Conservation (phyloP, 2,888 invertebrate genomes). For the Sarcophaga subvicina region DNA sequence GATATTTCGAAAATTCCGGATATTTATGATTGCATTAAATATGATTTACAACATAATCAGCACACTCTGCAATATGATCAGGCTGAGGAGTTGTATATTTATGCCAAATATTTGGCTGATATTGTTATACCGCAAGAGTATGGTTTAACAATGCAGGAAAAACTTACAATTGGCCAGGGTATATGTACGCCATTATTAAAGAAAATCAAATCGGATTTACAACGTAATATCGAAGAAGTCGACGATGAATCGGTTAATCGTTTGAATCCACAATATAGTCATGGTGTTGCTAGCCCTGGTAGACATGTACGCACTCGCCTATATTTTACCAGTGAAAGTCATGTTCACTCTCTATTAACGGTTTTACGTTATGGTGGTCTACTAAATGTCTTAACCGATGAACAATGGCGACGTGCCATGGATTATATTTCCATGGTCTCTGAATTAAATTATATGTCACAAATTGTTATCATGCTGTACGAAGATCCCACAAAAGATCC, state of each 20-base stretch:
- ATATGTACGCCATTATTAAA: constrained; percentile 98
- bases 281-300: constrained; percentile 98
- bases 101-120: constrained; percentile 98
- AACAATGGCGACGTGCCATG: constrained; percentile 99
- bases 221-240: constrained; percentile 94
- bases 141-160: constrained; percentile 96
- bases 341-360: constrained; percentile 98
- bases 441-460: constrained; percentile 99
- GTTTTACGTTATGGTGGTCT: constrained; percentile 96
- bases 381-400: constrained; percentile 93
- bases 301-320: constrained; percentile 98
- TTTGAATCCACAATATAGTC: constrained; percentile 98
- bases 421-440: constrained; percentile 98
- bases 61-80: constrained; percentile 96
- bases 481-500: constrained; percentile 99
- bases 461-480: constrained; percentile 99
- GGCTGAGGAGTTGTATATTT: constrained; percentile 94
- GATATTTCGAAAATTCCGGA: constrained; percentile 99
- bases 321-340: constrained; percentile 99
- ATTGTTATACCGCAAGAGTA: constrained; percentile 99
- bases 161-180: constrained; percentile 97
- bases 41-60: constrained; percentile 98
- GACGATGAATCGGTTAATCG: constrained; percentile 98
- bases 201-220: constrained; percentile 97
- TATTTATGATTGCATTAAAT: constrained; percentile 99